A percentile compares a stretch with the other conserved stretches of the same genome.
Conservation (phyloP, 1,140 invertebrate species). For the Brachystomella parvula region DNA sequence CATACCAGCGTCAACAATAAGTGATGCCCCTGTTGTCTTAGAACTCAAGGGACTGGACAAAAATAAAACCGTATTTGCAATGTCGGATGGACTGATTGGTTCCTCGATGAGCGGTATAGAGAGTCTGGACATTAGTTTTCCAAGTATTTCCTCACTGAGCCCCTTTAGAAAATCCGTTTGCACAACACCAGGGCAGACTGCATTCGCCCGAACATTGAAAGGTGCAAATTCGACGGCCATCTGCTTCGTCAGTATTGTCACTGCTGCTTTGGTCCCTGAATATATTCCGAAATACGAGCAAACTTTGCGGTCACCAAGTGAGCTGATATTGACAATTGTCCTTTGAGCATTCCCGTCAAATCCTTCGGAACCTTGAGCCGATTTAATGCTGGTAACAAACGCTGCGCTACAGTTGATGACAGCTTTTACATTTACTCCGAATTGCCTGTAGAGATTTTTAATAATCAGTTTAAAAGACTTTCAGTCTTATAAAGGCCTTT, state of each 20-base stretch:
- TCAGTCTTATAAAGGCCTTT: too few species aligned
- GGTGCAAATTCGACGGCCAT: conserved; percentile 44
- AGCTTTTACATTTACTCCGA: conserved; percentile 2
- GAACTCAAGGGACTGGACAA: conserved; percentile 9
- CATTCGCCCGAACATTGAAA: conserved; percentile 43
- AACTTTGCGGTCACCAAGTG: neutral
- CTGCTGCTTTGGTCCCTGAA: conserved; percentile 43
- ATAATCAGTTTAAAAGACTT: too few species aligned
- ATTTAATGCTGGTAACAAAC: neutral
- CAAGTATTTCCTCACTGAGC: too few species aligned
- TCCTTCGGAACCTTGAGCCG: neutral
- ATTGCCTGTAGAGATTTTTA: neutral
- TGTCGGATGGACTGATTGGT: neutral
- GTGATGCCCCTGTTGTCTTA: neutral
- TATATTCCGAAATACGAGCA: conserved; percentile 27
- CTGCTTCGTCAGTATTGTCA: conserved; percentile 44
- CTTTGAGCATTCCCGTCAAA: neutral
- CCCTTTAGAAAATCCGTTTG: neutral
- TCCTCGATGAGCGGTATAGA: neutral
- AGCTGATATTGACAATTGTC: neutral
- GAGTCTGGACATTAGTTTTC: neutral
- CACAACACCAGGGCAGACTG: conserved; percentile 37
- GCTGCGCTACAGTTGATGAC: neutral
- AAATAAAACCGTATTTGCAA: conserved; percentile 6
- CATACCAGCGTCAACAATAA: neutral